Evolutionary conservation across 2,888 invertebrate genomes (phyloP), one percentile per base, ranked within the genome.

Genomic region (Hypena proboscidalis): DNA sequence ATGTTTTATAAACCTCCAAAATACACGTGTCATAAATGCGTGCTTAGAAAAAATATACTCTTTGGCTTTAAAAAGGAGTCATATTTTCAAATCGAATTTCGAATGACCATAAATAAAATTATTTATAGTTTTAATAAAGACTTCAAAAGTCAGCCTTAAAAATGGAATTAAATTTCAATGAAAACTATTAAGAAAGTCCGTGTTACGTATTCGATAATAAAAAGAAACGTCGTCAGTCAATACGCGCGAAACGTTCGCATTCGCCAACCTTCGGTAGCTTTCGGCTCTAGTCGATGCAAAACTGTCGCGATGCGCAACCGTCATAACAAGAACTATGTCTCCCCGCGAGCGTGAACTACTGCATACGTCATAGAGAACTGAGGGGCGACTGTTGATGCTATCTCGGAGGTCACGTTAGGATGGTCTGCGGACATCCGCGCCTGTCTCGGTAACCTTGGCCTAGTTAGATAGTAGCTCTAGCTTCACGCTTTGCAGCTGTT

Each of bases 381-480:
- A 52, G 55, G 49, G 68, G 70, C 70, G 70, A 46, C 52, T 44
- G 43, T 56, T 61, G 39, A 60, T 61, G 58, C 57, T 65, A 67
- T 67, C 67, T 54, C 55, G 58, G 70, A 70, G 84, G 74, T 74
- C 83, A 70, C 50, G 62, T 55, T 65, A 60, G 25, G 52, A 52
- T 77, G 80, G 84, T 55, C 60, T 52, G 45, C 51, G 59, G 65
- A 69, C 71, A 66, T 67, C 63, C 63, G 60, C 55, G 60, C 60
- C 49, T 46, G 60, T 46, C 44, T 58, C 47, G 62, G 37, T 60
- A 77, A 78, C 88, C 88, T 88, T 88, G 88, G 83, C 86, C 86
- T 64, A 86, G 63, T 79, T 85, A 72, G 83, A 83, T 85, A 81
- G 65, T 67, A 64, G 45, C 58, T 66, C 70, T 70, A 70, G 74